Evolutionary conservation across 1,140 invertebrate genomes (phyloP).

Genomic region (Nebria ingens): DNA sequence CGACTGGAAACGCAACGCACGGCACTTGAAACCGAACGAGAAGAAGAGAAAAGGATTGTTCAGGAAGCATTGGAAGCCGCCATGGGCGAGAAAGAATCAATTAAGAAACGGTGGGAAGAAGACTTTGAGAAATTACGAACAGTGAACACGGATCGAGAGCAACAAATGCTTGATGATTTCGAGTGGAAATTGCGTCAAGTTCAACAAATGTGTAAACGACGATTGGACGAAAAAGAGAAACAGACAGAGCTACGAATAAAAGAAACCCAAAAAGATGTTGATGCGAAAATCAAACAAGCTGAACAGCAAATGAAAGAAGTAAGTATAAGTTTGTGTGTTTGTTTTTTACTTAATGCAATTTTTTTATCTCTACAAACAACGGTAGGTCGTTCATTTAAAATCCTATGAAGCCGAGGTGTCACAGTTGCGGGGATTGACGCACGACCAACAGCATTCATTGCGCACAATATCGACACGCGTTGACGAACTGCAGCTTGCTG

Average conservation of each 20-base stretch:
- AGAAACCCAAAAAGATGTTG: slow-evolving; percentile 37
- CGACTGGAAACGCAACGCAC: slow-evolving; percentile 32
- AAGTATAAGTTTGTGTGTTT: slow-evolving; percentile 25
- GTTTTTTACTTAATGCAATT: slow-evolving; percentile 7
- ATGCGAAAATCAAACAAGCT: slow-evolving; percentile 35
- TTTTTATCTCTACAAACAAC: slow-evolving; percentile 26
- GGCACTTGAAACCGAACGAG: slow-evolving; percentile 31
- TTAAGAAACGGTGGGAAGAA: slow-evolving; percentile 47
- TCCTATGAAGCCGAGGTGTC: slow-evolving; percentile 46
- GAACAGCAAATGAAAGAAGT: slow-evolving; percentile 33
- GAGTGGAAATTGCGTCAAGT: slow-evolving; percentile 59
- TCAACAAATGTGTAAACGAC: slow-evolving; percentile 48
- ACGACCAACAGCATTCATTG: slow-evolving; percentile 47
- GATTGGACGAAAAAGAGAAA: slow-evolving; percentile 43
- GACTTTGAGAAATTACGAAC: slow-evolving; percentile 51
- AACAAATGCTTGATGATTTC: slow-evolving; percentile 53
- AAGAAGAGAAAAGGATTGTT: slow-evolving; percentile 39
- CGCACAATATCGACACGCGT: slow-evolving; percentile 42
- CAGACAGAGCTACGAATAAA: slow-evolving; percentile 38
- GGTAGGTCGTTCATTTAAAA: slow-evolving; percentile 42
- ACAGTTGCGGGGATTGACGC: slow-evolving; percentile 44
- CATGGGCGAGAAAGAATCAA: slow-evolving; percentile 42
- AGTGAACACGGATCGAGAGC: slow-evolving; percentile 44
- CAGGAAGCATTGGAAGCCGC: slow-evolving; percentile 48
- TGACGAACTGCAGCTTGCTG: slow-evolving; percentile 44